Evolutionary conservation across 2,888 invertebrate species (phyloP).

Genomic region (Lapara coniferarum): DNA sequence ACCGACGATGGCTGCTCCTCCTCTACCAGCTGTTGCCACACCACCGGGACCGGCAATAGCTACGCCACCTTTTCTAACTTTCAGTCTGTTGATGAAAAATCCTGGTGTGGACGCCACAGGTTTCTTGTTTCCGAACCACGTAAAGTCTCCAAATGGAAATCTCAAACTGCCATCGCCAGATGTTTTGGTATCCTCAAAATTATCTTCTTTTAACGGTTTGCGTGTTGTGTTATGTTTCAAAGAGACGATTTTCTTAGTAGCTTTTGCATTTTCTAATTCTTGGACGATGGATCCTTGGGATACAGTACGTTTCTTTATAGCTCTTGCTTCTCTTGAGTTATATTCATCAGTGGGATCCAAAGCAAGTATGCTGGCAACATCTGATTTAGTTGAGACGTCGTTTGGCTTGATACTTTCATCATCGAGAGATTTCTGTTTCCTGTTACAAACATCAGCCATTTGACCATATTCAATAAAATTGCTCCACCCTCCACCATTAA

Average conservation of each 20-base stretch:
- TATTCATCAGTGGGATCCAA: constrained; percentile 9
- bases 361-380: not conserved
- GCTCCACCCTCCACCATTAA: constrained; percentile 78
- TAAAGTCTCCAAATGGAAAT: constrained; percentile 39
- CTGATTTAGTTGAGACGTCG: constrained; percentile 27
- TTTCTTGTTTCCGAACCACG: constrained; percentile 44
- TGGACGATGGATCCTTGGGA: constrained; percentile 47
- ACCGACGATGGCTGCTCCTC: constrained; percentile 91
- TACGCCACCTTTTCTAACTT: constrained; percentile 89
- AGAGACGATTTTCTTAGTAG: constrained; percentile 56
- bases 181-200: constrained; percentile 47
- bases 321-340: constrained; percentile 55
- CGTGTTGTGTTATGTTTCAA: constrained; percentile 48
- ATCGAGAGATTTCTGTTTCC: constrained; percentile 60
- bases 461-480: constrained; percentile 85
- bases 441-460: constrained; percentile 78
- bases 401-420: constrained; percentile 29
- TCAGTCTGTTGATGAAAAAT: constrained; percentile 87
- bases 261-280: constrained; percentile 48
- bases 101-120: constrained; percentile 80
- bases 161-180: constrained; percentile 41
- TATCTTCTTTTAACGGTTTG: constrained; percentile 54
- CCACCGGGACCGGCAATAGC: constrained; percentile 93
- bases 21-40: constrained; percentile 90
- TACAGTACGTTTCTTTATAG: constrained; percentile 65